phyloP scores from a whole-genome alignment of 2,113 vertebrate species.

The Lophotis ruficrista region DNA sequence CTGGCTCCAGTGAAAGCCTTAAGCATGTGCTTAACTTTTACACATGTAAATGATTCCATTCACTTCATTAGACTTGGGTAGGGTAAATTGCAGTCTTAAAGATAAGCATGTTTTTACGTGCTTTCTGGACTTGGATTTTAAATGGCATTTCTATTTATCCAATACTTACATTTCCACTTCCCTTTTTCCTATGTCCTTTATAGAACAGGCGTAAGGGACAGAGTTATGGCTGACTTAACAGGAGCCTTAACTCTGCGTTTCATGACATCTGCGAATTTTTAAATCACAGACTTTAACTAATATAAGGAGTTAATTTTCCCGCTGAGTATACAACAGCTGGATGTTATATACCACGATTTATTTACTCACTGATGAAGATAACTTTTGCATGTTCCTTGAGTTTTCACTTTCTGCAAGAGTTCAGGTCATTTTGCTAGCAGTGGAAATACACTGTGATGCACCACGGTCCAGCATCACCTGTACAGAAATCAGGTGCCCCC shows the following conservation, averaged over 20 bases:
- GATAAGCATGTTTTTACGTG: neutral
- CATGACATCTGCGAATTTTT: neutral
- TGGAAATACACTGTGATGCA: neutral
- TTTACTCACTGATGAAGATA: neutral
- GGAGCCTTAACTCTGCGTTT: neutral
- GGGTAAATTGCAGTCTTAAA: neutral
- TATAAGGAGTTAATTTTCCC: neutral
- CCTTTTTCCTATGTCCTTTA: neutral
- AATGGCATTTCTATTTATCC: neutral
- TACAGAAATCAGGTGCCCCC: rapidly evolving
- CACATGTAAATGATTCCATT: neutral
- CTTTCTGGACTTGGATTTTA: neutral
- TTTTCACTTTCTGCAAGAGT: neutral
- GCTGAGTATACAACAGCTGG: neutral
- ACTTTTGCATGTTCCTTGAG: neutral
- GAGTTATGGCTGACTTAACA: neutral
- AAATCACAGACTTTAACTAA: neutral
- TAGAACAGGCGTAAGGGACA: neutral
- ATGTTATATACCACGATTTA: neutral
- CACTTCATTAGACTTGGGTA: neutral
- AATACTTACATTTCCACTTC: neutral
- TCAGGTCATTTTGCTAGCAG: neutral
- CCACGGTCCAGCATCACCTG: rapidly evolving
- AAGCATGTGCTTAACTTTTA: neutral
- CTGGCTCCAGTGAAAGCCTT: neutral